Evolutionary conservation across 1,140 invertebrate species (phyloP).

Genomic region (Nymphalis io): DNA sequence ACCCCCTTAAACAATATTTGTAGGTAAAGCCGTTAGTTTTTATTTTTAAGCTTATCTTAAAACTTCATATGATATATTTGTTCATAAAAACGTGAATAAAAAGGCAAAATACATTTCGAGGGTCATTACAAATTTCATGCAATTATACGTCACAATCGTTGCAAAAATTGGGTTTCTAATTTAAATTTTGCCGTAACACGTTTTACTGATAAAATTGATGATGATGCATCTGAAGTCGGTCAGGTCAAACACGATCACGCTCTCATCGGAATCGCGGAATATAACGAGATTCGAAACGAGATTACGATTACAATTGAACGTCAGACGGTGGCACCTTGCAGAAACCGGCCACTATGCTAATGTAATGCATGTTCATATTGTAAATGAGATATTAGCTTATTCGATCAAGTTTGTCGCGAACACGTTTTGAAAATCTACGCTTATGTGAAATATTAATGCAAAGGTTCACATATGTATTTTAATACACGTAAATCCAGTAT

Average conservation of each 20-base stretch:
- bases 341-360: slow-evolving; percentile 42
- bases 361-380: slow-evolving; percentile 1
- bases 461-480: too few species aligned
- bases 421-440: too few species aligned
- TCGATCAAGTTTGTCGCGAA: not conserved
- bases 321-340: slow-evolving; percentile 39
- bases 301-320: slow-evolving; percentile 41
- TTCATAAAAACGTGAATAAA: not conserved
- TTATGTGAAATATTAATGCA: too few species aligned
- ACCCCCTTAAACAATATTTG: too few species aligned
- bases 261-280: slow-evolving; percentile 50
- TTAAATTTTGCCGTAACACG: slow-evolving; percentile 34
- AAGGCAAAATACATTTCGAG: not conserved
- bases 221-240: slow-evolving; percentile 38
- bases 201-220: slow-evolving; percentile 34
- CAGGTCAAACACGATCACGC: slow-evolving; percentile 50
- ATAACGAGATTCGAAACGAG: slow-evolving; percentile 42
- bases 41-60: not conserved
- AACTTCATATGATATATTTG: not conserved
- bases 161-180: slow-evolving; percentile 34
- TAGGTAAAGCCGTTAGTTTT: too few species aligned
- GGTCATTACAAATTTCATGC: slow-evolving; percentile 32
- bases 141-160: slow-evolving; percentile 11
- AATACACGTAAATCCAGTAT: too few species aligned
- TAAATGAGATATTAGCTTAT: slow-evolving; percentile 5